A percentile compares a stretch with the other conserved stretches of the same genome.
Conservation (phyloP, 2,113 vertebrate species). For the Hylia prasina region DNA sequence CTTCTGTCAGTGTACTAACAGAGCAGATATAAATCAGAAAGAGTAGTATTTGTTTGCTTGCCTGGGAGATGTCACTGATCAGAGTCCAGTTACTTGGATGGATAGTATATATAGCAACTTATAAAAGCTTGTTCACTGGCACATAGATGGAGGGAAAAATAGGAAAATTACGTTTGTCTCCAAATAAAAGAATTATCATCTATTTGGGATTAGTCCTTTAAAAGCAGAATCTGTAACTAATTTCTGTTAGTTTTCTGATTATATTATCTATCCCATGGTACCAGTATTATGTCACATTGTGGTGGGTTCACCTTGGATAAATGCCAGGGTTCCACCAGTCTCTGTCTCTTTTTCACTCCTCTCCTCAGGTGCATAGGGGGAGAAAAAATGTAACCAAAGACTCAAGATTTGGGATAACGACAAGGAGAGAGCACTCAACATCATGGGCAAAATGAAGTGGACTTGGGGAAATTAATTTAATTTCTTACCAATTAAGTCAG, state of each 20-base stretch:
- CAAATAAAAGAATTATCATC: background rate
- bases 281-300: background rate
- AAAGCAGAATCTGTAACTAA: background rate
- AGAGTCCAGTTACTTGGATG: background rate
- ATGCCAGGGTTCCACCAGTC: background rate
- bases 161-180: background rate
- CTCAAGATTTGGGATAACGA: fast-evolving
- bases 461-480: background rate
- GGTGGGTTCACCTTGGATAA: background rate
- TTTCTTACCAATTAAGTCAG: background rate
- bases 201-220: background rate
- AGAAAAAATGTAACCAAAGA: background rate
- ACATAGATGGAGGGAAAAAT: fast-evolving
- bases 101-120: background rate
- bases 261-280: background rate
- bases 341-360: too few species aligned
- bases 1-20: background rate
- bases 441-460: background rate
- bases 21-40: background rate
- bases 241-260: background rate
- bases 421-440: background rate
- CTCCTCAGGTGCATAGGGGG: fast-evolving
- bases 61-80: background rate
- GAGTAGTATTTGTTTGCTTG: background rate
- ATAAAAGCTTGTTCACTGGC: background rate